Evolutionary conservation across 2,113 vertebrate species (phyloP).

Genomic region (Cryptotis parvus): DNA sequence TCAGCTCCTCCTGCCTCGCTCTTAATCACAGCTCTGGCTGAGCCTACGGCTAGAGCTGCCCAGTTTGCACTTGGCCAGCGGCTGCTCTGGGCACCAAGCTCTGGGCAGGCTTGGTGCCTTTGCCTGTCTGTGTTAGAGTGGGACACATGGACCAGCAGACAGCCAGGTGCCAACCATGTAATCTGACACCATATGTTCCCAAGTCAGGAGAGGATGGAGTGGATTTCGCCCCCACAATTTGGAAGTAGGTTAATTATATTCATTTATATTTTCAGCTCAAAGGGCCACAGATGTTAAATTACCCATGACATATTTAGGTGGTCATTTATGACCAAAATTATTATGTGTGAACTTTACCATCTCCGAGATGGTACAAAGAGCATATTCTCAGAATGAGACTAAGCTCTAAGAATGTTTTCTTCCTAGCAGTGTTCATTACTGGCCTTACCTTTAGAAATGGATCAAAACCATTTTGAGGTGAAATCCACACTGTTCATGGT

Average conservation of each 20-base stretch:
- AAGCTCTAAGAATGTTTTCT: conserved; percentile 49
- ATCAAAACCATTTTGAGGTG: conserved; percentile 22
- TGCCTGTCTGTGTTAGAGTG: conserved; percentile 83
- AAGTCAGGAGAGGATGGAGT: conserved; percentile 69
- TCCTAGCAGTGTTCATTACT: neutral
- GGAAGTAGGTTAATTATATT: conserved; percentile 87
- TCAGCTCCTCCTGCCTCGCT: conserved; percentile 48
- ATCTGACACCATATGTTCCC: conserved; percentile 70
- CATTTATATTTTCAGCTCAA: conserved; percentile 85
- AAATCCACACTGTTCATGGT: conserved; percentile 18
- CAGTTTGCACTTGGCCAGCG: conserved; percentile 81
- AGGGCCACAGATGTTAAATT: conserved; percentile 85
- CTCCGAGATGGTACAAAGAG: conserved; percentile 69
- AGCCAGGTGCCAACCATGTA: conserved; percentile 81
- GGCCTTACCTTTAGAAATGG: conserved; percentile 47
- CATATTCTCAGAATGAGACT: conserved; percentile 76
- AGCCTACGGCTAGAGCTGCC: conserved; percentile 72
- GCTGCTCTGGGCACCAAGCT: conserved; percentile 72
- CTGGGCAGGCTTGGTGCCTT: conserved; percentile 78
- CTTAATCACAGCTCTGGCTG: conserved; percentile 66
- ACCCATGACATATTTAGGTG: conserved; percentile 87
- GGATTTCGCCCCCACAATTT: conserved; percentile 50
- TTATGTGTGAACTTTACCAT: conserved; percentile 83
- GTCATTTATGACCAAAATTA: conserved; percentile 86
- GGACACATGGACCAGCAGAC: conserved; percentile 83